A percentile compares a stretch with the other conserved stretches of the same genome.
These are phyloP conservation scores for Asbolus verrucosus DNA, from an alignment of 1,140 invertebrate species.

Conservation along the genomic window DNA sequence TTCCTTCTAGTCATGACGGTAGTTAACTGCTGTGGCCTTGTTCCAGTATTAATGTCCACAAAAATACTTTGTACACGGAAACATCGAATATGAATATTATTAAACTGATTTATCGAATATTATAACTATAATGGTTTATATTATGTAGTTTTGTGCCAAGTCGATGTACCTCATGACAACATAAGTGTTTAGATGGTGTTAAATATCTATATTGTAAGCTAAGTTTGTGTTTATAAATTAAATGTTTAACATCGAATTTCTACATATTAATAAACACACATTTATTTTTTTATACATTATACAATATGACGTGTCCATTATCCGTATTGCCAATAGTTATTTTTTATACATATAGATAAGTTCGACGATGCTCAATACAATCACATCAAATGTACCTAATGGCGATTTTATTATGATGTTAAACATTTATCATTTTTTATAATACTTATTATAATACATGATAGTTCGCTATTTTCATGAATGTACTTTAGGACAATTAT, in stretches of 20 bases:
- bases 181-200: conserved; percentile 48
- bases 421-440: no score
- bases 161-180: conserved; percentile 61
- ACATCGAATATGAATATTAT: conserved; percentile 57
- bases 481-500: conserved; percentile 53
- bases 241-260: conserved; percentile 62
- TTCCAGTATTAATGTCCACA: conserved; percentile 48
- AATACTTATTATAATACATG: no score
- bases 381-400: conserved; percentile 51
- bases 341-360: conserved; percentile 52
- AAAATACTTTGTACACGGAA: conserved; percentile 43
- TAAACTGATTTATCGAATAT: conserved; percentile 55
- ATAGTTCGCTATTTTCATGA: conserved; percentile 53
- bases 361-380: conserved; percentile 55
- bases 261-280: conserved; percentile 49
- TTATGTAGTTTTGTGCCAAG: conserved; percentile 60
- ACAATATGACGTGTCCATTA: conserved; percentile 50
- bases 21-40: conserved; percentile 44
- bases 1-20: conserved; percentile 55
- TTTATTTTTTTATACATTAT: conserved; percentile 59
- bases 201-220: conserved; percentile 40
- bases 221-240: conserved; percentile 50
- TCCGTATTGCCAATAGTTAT: conserved; percentile 48
- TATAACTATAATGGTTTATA: conserved; percentile 47
- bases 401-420: conserved; percentile 56